phyloP scores from a whole-genome alignment of 2,888 invertebrate genomes.

The Diarsia dahlii region DNA sequence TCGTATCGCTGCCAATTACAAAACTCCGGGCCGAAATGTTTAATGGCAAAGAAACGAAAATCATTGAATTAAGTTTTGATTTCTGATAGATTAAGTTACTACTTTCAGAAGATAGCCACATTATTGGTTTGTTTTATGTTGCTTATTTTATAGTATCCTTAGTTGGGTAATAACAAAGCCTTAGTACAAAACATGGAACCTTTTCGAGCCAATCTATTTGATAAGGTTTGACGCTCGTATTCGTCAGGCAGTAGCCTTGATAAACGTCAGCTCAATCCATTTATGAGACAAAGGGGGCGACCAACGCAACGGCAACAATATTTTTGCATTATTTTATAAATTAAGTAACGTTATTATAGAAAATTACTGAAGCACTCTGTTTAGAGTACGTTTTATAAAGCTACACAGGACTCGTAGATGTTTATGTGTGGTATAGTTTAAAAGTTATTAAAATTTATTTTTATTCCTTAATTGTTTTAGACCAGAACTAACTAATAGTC shows the following conservation, averaged over 20 bases:
- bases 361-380: not conserved
- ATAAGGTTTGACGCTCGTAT: slow-evolving; percentile 70
- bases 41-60: not conserved
- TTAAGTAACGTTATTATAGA: not conserved
- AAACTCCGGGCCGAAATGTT: not conserved
- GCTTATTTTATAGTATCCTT: slow-evolving; percentile 1
- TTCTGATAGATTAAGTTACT: not conserved
- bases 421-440: not conserved
- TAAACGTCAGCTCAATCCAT: slow-evolving; percentile 67
- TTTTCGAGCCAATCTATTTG: slow-evolving; percentile 71
- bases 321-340: slow-evolving; percentile 9
- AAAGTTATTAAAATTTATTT: not conserved
- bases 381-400: not conserved
- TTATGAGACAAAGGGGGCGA: slow-evolving; percentile 53
- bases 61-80: not conserved
- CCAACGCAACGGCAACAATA: slow-evolving; percentile 5
- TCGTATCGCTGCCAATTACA: too few species aligned
- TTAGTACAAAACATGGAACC: not conserved
- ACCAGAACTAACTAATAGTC: too few species aligned
- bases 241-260: slow-evolving; percentile 49
- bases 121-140: not conserved
- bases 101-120: not conserved
- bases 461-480: too few species aligned
- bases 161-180: not conserved
- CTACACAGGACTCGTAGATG: not conserved